These are phyloP conservation scores for Thaumetopoea pityocampa DNA, from an alignment of 1,140 invertebrate genomes.

Conservation along the genomic window DNA sequence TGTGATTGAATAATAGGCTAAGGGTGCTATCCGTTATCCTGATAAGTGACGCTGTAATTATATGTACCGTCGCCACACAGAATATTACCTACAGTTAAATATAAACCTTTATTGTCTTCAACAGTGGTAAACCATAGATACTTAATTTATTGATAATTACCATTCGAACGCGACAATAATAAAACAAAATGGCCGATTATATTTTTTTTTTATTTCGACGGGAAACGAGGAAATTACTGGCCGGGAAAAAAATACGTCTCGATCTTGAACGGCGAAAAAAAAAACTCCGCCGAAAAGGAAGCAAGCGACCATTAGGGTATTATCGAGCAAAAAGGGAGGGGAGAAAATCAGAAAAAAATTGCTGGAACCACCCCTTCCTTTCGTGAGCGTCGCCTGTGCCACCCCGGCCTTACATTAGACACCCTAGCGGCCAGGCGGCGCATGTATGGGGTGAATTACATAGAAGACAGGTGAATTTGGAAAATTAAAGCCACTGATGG, in stretches of 20 bases:
- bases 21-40: no score
- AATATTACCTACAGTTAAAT: no score
- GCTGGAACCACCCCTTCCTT: conserved; percentile 68
- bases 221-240: conserved; percentile 67
- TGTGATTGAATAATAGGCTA: no score
- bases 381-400: conserved; percentile 62
- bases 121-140: no score
- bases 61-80: no score
- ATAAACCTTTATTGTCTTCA: no score
- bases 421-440: conserved; percentile 47
- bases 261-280: conserved; percentile 67
- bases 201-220: conserved; percentile 67
- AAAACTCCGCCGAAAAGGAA: conserved; percentile 71
- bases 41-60: no score
- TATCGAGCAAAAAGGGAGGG: conserved; percentile 70
- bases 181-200: conserved; percentile 45
- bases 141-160: no score
- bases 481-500: conserved; percentile 66
- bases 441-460: conserved; percentile 64
- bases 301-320: conserved; percentile 73
- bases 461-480: conserved; percentile 72
- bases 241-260: conserved; percentile 70
- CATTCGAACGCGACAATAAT: conserved; percentile 55
- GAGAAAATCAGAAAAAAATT: conserved; percentile 72
- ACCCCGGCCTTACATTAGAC: conserved; percentile 58